Base-by-base conservation (phyloP, 2,113 vertebrate genomes). In the Microcebus murinus region DNA sequence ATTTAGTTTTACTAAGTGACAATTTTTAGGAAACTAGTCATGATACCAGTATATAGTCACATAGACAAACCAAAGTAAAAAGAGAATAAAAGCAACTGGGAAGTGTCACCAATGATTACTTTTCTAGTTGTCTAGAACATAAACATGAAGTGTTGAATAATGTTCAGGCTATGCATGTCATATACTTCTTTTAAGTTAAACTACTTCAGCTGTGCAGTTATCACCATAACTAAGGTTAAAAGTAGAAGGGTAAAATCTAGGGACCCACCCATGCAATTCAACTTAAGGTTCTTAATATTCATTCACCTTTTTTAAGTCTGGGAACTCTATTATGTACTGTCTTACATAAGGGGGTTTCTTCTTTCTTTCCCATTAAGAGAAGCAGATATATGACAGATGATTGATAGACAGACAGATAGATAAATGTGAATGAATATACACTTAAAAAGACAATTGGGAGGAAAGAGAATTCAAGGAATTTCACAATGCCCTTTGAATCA, bases 391-490 rank as follows among this genome's bases (percentile, higher is more conserved):
- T 27, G 77, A 83, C 8, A 39, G 45, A 96, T 3, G 20, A 55
- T 9, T 36, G 59, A 63, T 0, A 27, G 17, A 73, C 1, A 68
- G 23, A 79, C 15, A 48, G 52, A 63, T 0, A 31, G 14, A 65
- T 4, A 18, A 21, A 63, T 0, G 23, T 65, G 34, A 88, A 86
- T 92, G 50, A 70, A 95, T 65, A 89, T 3, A 88, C 31, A 92
- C 23, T 91, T 82, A 65, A 82, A 95, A 94, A 86, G 21, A 93
- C 3, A 96, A 89, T 0, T 23, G 7, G 74, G 29, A 20, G 84
- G 31, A 90, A 95, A 92, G 11, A 91, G 50, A 96, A 94, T 74
- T 94, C 81, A 94, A 96, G 29, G 61, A 85, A 67, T 80, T 93
- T 81, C 82, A 94, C 31, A 95, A 20, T 65, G 61, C 1, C 10